These are phyloP conservation scores for Podargus strigoides DNA, from an alignment of 2,797 vertebrate species.

Conservation along the genomic window DNA sequence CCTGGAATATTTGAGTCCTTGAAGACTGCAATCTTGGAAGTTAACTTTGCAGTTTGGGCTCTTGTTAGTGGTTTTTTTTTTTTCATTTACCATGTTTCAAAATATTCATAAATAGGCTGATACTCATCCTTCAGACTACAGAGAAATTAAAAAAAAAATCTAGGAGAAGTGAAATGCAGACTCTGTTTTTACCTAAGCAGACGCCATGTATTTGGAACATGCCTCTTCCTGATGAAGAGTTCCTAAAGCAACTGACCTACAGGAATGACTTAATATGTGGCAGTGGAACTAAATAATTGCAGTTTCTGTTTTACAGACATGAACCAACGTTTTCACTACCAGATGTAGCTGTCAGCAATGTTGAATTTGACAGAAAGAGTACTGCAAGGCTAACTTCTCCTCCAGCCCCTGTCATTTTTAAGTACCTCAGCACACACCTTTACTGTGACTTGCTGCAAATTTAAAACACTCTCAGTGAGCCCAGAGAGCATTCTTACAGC, in stretches of 20 bases:
- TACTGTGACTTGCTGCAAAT: background rate
- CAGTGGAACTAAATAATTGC: background rate
- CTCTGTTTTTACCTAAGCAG: background rate
- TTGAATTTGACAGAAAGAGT: background rate
- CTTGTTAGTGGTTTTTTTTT: background rate
- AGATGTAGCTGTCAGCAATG: fast-evolving
- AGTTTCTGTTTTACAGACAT: background rate
- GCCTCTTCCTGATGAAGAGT: background rate
- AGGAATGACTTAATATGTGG: background rate
- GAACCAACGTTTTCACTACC: background rate
- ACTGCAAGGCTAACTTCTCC: background rate
- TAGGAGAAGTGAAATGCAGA: background rate
- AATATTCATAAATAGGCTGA: background rate
- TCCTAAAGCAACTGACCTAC: background rate
- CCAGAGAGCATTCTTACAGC: background rate
- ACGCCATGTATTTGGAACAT: background rate
- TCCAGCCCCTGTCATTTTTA: background rate
- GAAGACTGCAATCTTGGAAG: fast-evolving
- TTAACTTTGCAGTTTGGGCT: background rate
- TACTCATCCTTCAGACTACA: background rate
- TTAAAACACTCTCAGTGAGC: background rate
- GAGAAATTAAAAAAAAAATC: background rate
- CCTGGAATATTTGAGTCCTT: background rate
- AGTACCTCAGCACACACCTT: background rate
- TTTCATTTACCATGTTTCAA: background rate